A percentile compares a stretch with the other conserved stretches of the same genome.
Conservation (phyloP, 2,797 vertebrate genomes). For the Argentina silus region DNA sequence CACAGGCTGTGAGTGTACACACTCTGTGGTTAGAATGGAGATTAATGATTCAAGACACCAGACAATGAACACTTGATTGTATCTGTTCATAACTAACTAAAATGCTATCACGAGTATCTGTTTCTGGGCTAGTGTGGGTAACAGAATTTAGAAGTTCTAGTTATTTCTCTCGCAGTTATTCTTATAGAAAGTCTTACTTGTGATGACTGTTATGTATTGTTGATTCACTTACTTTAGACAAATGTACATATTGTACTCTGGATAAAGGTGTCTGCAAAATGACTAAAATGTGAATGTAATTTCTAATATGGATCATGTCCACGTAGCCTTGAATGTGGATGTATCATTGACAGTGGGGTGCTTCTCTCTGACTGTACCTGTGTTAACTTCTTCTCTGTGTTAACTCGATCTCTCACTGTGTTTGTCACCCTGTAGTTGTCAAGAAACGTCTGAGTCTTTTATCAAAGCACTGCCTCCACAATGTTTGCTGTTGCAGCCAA, state of each 20-base stretch:
- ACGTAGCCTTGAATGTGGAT: background rate
- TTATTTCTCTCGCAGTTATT: too few relatives aligned
- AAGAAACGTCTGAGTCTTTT: conserved; percentile 23
- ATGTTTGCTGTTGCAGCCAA: conserved; percentile 41
- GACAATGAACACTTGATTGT: background rate
- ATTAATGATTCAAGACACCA: background rate
- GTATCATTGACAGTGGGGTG: background rate
- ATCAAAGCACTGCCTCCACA: conserved; percentile 31
- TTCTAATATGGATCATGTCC: background rate
- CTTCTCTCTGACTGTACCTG: background rate
- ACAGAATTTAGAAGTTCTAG: background rate
- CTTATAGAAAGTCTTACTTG: too few relatives aligned
- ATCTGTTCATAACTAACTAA: background rate
- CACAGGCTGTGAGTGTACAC: background rate
- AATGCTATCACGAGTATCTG: background rate
- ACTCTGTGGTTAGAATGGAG: background rate
- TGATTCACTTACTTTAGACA: too few relatives aligned
- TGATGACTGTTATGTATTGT: too few relatives aligned
- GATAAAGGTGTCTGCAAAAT: background rate
- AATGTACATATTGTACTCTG: background rate
- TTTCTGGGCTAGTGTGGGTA: too few relatives aligned
- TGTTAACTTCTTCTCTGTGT: conserved; percentile 1
- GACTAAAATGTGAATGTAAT: background rate
- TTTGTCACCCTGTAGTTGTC: conserved; percentile 11
- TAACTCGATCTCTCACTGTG: conserved; percentile 26